Conservation (phyloP, 1,140 invertebrate genomes). For the Drosophila parvula region DNA sequence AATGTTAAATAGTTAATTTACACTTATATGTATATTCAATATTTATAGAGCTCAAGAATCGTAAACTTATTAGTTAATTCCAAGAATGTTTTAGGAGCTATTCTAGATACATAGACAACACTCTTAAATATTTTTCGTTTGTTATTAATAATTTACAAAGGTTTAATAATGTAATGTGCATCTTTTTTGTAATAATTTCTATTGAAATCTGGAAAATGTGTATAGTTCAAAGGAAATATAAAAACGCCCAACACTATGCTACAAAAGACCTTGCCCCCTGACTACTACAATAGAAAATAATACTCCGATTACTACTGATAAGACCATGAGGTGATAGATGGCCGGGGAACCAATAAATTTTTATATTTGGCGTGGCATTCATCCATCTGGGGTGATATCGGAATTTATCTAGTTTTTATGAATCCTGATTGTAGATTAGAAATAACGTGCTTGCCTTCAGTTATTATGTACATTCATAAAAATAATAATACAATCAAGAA, state of each 20-base stretch:
- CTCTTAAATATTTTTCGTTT: too few species aligned
- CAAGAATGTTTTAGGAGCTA: too few species aligned
- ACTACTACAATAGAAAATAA: not conserved
- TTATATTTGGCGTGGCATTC: constrained; percentile 6
- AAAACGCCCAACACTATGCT: not conserved
- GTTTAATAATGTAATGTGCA: too few species aligned
- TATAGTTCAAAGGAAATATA: too few species aligned
- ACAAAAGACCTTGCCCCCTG: not conserved
- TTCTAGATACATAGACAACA: too few species aligned
- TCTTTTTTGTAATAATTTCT: too few species aligned
- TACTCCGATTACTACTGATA: not conserved
- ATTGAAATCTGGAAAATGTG: too few species aligned
- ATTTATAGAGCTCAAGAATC: too few species aligned
- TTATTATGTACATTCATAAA: not conserved
- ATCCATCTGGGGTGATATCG: constrained; percentile 7
- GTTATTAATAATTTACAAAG: too few species aligned
- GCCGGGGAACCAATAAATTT: not conserved
- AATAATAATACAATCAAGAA: not conserved
- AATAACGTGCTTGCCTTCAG: constrained; percentile 1
- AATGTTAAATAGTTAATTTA: too few species aligned
- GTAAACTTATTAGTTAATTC: too few species aligned
- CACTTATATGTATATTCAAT: too few species aligned
- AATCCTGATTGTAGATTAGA: constrained; percentile 2
- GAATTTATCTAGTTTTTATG: constrained; percentile 11
- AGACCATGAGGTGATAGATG: not conserved